Conservation (phyloP, 1,140 invertebrate genomes). For the Cydia amplana region DNA sequence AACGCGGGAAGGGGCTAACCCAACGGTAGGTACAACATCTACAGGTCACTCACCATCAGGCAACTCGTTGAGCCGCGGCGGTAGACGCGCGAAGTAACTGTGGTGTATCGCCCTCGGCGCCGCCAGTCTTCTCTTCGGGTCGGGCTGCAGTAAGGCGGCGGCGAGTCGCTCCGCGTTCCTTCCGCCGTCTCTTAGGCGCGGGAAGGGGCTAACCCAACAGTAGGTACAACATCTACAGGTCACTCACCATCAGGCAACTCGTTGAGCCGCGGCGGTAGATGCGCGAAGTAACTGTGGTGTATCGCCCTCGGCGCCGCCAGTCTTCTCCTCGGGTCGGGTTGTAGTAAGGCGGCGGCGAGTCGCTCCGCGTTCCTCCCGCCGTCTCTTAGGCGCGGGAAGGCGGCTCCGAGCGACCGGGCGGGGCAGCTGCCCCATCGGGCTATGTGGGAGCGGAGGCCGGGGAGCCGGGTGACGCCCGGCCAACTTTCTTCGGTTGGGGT, state of each 20-base stretch:
- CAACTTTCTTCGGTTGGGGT: slow-evolving; percentile 95
- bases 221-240: too few species aligned
- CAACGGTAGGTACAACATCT: too few species aligned
- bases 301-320: slow-evolving; percentile 94
- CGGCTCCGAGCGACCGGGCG: slow-evolving; percentile 88
- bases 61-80: slow-evolving; percentile 91
- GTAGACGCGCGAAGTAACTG: slow-evolving; percentile 93
- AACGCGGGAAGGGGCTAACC: slow-evolving; percentile 88
- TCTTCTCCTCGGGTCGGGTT: slow-evolving; percentile 92
- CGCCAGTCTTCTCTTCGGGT: slow-evolving; percentile 91
- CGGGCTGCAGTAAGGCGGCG: slow-evolving; percentile 90
- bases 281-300: slow-evolving; percentile 93
- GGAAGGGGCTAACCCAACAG: too few species aligned
- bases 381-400: slow-evolving; percentile 93
- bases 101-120: slow-evolving; percentile 94
- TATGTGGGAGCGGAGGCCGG: slow-evolving; percentile 91
- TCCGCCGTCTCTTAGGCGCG: slow-evolving; percentile 46
- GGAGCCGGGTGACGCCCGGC: slow-evolving; percentile 91
- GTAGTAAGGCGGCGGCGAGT: slow-evolving; percentile 90
- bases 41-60: slow-evolving; percentile 87
- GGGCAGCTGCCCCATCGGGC: slow-evolving; percentile 85
- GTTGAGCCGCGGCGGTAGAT: slow-evolving; percentile 91
- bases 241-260: slow-evolving; percentile 93
- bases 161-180: slow-evolving; percentile 94
- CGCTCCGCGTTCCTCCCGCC: slow-evolving; percentile 91